Percentiles rank a stretch among this genome's conserved stretches.
Conservation (phyloP, 2,113 vertebrate genomes). For the Apodemus sylvaticus region DNA sequence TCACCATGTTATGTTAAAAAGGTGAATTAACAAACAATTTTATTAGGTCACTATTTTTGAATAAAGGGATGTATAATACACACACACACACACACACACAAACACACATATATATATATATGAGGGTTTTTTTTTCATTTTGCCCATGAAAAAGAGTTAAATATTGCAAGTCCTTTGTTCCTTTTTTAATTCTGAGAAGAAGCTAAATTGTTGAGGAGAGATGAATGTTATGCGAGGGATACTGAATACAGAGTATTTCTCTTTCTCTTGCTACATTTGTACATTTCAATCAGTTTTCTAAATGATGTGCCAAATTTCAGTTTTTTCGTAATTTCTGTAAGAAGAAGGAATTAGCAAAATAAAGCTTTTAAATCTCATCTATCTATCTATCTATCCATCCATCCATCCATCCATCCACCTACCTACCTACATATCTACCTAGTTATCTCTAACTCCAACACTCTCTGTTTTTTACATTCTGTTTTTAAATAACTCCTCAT, state of each 20-base stretch:
- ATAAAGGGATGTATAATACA: neutral
- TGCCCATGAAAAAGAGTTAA: neutral
- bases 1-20: conserved; percentile 26
- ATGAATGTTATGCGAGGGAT: neutral
- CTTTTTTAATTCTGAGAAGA: neutral
- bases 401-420: neutral
- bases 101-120: too few relatives aligned
- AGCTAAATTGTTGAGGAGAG: neutral
- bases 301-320: neutral
- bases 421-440: neutral
- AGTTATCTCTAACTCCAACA: neutral
- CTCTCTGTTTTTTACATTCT: neutral
- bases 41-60: conserved; percentile 12
- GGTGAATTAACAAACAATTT: neutral
- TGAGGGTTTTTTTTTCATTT: neutral
- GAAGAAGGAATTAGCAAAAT: neutral
- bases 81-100: too few relatives aligned
- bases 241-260: neutral
- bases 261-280: neutral
- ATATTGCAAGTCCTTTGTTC: neutral
- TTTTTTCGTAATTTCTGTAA: neutral
- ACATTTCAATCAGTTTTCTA: neutral
- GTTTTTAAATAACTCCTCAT: neutral
- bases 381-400: neutral
- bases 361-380: too few relatives aligned